Evolutionary conservation across 2,113 vertebrate genomes (phyloP).

Genomic region (Ursus arctos): DNA sequence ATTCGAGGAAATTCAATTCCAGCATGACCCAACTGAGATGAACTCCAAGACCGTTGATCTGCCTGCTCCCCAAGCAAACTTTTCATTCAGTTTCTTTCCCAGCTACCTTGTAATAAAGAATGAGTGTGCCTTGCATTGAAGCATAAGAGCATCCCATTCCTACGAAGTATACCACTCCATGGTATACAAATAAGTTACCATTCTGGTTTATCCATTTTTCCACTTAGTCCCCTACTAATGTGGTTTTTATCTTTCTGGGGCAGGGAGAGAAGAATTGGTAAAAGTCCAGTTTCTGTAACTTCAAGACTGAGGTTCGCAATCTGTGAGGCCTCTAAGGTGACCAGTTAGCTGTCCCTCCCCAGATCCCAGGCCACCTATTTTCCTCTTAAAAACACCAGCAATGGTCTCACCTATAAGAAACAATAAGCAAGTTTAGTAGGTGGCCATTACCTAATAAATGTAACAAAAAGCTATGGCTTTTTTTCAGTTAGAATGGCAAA

Average conservation of each 20-base stretch:
- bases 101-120: slow-evolving; percentile 1
- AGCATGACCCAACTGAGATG: not conserved
- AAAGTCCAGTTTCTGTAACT: not conserved
- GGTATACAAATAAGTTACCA: not conserved
- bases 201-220: not conserved
- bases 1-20: slow-evolving; percentile 49
- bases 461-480: slow-evolving; percentile 34
- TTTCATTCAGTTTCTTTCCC: slow-evolving; percentile 24
- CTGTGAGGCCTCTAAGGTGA: not conserved
- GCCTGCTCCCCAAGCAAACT: not conserved
- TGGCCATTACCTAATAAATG: slow-evolving; percentile 49
- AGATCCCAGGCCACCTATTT: not conserved
- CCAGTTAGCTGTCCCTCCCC: not conserved
- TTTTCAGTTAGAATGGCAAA: not conserved
- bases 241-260: not conserved
- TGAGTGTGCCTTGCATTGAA: not conserved
- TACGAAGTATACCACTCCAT: not conserved
- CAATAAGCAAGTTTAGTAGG: not conserved
- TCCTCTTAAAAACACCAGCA: slow-evolving; percentile 11
- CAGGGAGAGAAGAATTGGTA: not conserved
- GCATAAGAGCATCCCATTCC: not conserved
- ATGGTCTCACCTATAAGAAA: not conserved
- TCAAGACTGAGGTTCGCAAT: not conserved
- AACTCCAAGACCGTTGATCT: not conserved
- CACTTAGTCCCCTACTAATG: not conserved